Evolutionary conservation across 2,888 invertebrate genomes (phyloP).

Genomic region (Atrina japonica): DNA sequence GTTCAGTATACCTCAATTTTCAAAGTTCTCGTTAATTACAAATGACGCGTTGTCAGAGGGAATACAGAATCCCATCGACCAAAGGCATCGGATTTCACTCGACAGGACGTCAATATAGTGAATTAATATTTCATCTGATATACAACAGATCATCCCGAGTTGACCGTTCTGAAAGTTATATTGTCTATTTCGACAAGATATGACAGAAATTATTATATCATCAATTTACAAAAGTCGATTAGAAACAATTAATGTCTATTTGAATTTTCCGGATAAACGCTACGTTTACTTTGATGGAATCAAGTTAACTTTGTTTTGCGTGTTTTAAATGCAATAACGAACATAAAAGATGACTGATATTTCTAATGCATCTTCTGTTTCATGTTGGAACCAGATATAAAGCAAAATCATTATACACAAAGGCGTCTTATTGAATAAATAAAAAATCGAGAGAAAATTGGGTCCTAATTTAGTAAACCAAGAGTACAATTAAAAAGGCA

Average conservation of each 20-base stretch:
- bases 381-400: too few species aligned
- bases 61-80: background rate
- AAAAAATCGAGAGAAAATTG: too few species aligned
- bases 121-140: conserved; percentile 8
- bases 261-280: conserved; percentile 8
- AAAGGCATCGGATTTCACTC: conserved; percentile 6
- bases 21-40: background rate
- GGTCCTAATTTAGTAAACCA: too few species aligned
- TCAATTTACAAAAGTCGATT: conserved; percentile 21
- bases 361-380: too few species aligned
- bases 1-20: background rate
- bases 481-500: too few species aligned
- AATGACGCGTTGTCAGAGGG: background rate
- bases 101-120: conserved; percentile 7
- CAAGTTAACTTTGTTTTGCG: conserved; percentile 4
- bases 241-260: conserved; percentile 23
- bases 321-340: too few species aligned
- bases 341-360: too few species aligned
- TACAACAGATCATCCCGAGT: conserved; percentile 10
- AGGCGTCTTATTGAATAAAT: too few species aligned
- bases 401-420: too few species aligned
- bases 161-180: conserved; percentile 15
- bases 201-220: conserved; percentile 25
- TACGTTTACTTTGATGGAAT: conserved; percentile 18
- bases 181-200: conserved; percentile 12